A percentile compares a stretch with the other conserved stretches of the same genome.
Conservation (phyloP, 2,113 vertebrate species). For the Talpa occidentalis region DNA sequence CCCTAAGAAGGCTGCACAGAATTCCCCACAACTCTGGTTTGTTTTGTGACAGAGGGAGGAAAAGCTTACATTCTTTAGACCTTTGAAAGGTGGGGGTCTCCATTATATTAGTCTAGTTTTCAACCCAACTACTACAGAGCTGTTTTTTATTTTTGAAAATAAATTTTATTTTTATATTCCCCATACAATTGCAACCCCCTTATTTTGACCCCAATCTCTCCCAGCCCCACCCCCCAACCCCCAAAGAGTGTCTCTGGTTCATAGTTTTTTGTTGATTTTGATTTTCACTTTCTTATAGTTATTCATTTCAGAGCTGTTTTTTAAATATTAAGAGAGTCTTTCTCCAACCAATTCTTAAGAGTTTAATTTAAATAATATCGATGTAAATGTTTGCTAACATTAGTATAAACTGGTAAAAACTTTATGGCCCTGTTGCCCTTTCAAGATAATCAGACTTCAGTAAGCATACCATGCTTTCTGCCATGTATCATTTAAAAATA, state of each 20-base stretch:
- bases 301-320: background rate
- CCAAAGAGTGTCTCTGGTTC: too few species aligned
- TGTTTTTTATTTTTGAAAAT: background rate
- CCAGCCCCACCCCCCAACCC: too few species aligned
- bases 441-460: background rate
- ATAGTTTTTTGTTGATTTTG: too few species aligned
- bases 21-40: background rate
- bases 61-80: background rate
- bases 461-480: background rate
- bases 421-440: background rate
- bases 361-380: too few species aligned
- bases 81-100: background rate
- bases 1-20: conserved; percentile 12
- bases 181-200: too few species aligned
- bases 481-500: background rate
- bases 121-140: background rate
- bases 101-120: background rate
- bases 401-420: conserved; percentile 23
- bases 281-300: too few species aligned
- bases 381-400: background rate
- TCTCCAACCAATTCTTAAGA: background rate
- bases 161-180: too few species aligned
- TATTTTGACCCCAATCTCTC: too few species aligned
- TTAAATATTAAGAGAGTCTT: background rate
- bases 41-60: background rate